These are phyloP conservation scores for Phoxinus dragarum DNA, from an alignment of 2,797 vertebrate genomes.

Conservation along the genomic window DNA sequence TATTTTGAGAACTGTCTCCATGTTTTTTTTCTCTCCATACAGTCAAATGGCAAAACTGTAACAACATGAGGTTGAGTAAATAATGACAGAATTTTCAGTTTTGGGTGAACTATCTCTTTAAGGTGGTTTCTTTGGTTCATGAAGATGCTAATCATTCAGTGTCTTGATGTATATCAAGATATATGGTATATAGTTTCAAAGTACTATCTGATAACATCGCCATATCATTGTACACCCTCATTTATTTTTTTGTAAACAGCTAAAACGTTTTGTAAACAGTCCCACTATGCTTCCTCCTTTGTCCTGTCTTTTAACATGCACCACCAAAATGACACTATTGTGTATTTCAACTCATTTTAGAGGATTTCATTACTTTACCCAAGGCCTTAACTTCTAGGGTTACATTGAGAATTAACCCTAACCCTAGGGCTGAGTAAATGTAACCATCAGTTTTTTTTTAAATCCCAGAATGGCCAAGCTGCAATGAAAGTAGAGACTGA, in stretches of 20 bases:
- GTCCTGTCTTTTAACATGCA: not conserved
- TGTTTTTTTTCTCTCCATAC: not conserved
- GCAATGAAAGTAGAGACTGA: not conserved
- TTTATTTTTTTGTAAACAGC: not conserved
- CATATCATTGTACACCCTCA: not conserved
- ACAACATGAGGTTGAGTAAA: not conserved
- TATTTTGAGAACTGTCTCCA: not conserved
- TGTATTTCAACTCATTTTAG: not conserved
- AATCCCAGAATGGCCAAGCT: not conserved
- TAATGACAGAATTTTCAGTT: not conserved
- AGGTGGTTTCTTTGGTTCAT: not conserved
- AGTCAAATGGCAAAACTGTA: not conserved
- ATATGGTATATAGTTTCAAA: not conserved
- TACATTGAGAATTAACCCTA: not conserved
- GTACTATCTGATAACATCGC: not conserved
- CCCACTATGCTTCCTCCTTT: not conserved
- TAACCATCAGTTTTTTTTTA: no score
- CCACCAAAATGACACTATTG: not conserved
- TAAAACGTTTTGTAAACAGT: slow-evolving; percentile 2
- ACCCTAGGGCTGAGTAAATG: no score
- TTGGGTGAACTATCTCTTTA: not conserved
- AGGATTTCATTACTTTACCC: slow-evolving; percentile 12
- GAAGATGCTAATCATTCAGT: not conserved
- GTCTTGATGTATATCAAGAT: not conserved
- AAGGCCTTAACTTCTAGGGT: slow-evolving; percentile 24